Percentiles rank a stretch among this genome's conserved stretches.
These are phyloP conservation scores for Oryctolagus cuniculus DNA, from an alignment of 2,113 vertebrate species.

Conservation along the genomic window DNA sequence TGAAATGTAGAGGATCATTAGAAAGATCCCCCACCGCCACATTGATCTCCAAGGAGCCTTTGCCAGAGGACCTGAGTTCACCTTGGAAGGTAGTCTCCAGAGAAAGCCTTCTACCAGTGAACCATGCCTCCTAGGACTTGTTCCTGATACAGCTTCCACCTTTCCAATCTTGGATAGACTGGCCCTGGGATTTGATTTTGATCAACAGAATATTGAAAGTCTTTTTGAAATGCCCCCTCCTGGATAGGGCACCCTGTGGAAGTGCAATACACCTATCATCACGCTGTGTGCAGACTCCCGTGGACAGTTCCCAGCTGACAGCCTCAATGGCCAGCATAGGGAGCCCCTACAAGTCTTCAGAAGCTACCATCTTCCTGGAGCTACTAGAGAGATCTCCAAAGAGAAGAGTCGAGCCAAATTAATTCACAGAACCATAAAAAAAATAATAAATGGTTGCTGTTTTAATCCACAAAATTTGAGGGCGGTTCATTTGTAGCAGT, in stretches of 20 bases:
- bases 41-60: background rate
- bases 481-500: background rate
- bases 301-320: background rate
- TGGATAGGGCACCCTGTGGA: background rate
- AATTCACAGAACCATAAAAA: background rate
- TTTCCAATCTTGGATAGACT: background rate
- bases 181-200: background rate
- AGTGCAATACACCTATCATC: background rate
- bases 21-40: background rate
- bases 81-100: background rate
- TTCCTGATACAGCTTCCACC: background rate
- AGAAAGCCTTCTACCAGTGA: background rate
- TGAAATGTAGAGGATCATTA: background rate
- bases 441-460: background rate
- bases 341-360: background rate
- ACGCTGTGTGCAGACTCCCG: too few relatives aligned
- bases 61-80: background rate
- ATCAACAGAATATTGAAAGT: background rate
- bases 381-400: background rate
- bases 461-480: background rate
- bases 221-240: background rate
- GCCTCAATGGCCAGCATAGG: rapidly evolving
- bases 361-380: background rate
- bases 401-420: background rate
- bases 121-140: background rate